Percentiles rank a stretch among this genome's conserved stretches.
Conservation (phyloP, 1,140 invertebrate species). For the Spodoptera litura region DNA sequence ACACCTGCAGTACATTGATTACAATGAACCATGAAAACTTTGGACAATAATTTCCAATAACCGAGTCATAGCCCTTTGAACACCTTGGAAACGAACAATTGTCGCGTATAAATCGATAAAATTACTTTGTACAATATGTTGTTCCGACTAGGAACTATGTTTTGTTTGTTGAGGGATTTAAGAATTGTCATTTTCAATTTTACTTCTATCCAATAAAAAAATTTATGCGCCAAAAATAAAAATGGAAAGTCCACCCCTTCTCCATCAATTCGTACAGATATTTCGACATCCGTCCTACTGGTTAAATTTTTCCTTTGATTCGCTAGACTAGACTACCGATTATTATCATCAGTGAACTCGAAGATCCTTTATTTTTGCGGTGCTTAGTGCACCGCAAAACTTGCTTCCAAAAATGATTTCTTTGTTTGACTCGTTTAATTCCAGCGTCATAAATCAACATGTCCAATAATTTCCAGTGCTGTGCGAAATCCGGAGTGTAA, state of each 20-base stretch:
- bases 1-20: slow-evolving; percentile 17
- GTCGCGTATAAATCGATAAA: slow-evolving; percentile 11
- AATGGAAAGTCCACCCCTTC: too few relatives aligned
- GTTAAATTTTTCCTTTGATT: too few relatives aligned
- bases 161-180: too few relatives aligned
- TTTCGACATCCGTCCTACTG: too few relatives aligned
- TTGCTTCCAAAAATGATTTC: neutral
- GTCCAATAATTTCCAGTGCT: neutral
- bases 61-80: slow-evolving; percentile 23
- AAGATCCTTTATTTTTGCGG: neutral
- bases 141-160: too few relatives aligned
- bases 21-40: slow-evolving; percentile 7
- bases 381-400: too few relatives aligned
- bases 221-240: too few relatives aligned
- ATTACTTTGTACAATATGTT: neutral
- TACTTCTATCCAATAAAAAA: too few relatives aligned
- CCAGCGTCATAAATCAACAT: slow-evolving; percentile 2
- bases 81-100: slow-evolving; percentile 11
- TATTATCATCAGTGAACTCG: too few relatives aligned
- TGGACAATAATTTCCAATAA: slow-evolving; percentile 7
- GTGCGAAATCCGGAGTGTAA: neutral
- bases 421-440: slow-evolving; percentile 1
- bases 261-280: too few relatives aligned
- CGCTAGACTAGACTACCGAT: too few relatives aligned
- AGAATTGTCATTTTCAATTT: too few relatives aligned